Base-by-base conservation (phyloP, 2,113 vertebrate species). In the Hippocampus barbouri region DNA sequence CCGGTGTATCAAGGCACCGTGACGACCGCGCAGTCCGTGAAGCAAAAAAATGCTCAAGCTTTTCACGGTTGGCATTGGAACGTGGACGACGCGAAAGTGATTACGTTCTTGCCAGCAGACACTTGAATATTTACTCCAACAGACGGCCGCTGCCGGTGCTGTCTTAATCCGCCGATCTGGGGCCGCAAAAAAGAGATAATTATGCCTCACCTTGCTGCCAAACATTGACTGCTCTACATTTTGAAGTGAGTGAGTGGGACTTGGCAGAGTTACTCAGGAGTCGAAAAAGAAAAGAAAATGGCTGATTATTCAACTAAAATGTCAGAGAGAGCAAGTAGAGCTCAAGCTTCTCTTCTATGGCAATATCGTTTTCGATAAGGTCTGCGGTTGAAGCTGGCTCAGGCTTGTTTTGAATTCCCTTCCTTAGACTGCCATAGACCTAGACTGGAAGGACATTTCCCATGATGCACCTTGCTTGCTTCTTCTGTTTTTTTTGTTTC, bases 91-190 rank as follows among this genome's bases (percentile, higher is more conserved):
- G 62, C 12, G 11, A 66, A 47, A 8, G 64, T 8, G 11, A 25
- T 47, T 66, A 10, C 15, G n/a, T 49, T 47, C 23, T 23, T 47
- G 64, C 43, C 64, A 66, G 64, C 18, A 21, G 41, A 18, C 41
- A 47, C 41, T 18, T 66, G 43, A 66, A 47, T 25, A 23, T 66
- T 47, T 25, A 27, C 43, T 7, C 64, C n/a, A 20, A 45, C 64
- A 66, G 64, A 66, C 47, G 64, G 64, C 64, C 8, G 41, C 5
- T 65, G 21, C 20, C 16, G 61, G 40, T 23, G 63, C 41, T 3
- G 41, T 47, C 23, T 47, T 66, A 23, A 66, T 47, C 64, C 64
- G 25, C 64, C 64, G n/a, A 66, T 66, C 64, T 66, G 64, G 64
- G 64, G 12, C 64, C 23, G 23, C 23, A 20, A 66, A 66, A 38